A percentile compares a stretch with the other conserved stretches of the same genome.
These are phyloP conservation scores for Plectrocnemia conspersa DNA, from an alignment of 1,140 invertebrate genomes.

Conservation along the genomic window DNA sequence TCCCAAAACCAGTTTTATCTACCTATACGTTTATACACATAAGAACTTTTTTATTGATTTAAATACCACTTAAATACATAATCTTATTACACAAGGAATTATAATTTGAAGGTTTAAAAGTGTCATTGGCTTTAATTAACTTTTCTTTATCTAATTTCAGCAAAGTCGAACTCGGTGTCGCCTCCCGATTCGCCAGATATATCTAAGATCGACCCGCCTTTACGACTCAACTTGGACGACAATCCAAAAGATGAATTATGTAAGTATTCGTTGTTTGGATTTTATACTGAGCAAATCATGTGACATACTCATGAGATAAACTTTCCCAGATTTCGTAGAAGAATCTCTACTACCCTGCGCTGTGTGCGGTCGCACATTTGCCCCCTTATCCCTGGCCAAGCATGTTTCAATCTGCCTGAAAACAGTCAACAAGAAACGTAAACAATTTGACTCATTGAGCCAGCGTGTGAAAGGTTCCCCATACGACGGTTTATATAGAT, in stretches of 20 bases:
- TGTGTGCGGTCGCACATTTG: slow-evolving; percentile 31
- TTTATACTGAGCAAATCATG: neutral
- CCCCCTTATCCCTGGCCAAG: slow-evolving; percentile 27
- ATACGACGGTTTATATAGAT: neutral
- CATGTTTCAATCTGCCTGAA: slow-evolving; percentile 31
- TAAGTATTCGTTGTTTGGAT: neutral
- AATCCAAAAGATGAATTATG: slow-evolving; percentile 13
- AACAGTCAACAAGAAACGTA: slow-evolving; percentile 30
- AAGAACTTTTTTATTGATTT: no score
- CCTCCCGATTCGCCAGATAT: slow-evolving; percentile 4
- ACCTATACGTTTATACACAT: no score
- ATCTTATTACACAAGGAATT: no score
- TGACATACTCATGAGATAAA: neutral
- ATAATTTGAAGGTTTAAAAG: no score
- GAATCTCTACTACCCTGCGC: slow-evolving; percentile 25
- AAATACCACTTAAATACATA: no score
- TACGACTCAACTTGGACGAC: slow-evolving; percentile 13
- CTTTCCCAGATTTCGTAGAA: slow-evolving; percentile 20
- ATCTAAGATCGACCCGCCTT: slow-evolving; percentile 6
- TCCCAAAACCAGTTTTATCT: no score
- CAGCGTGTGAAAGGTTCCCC: slow-evolving; percentile 30
- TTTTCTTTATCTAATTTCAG: neutral
- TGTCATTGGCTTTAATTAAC: neutral
- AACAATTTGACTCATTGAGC: slow-evolving; percentile 31
- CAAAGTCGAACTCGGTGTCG: slow-evolving; percentile 8